Percentiles rank a stretch among this genome's conserved stretches.
Conservation (phyloP, 2,797 vertebrate species). For the Falco biarmicus region DNA sequence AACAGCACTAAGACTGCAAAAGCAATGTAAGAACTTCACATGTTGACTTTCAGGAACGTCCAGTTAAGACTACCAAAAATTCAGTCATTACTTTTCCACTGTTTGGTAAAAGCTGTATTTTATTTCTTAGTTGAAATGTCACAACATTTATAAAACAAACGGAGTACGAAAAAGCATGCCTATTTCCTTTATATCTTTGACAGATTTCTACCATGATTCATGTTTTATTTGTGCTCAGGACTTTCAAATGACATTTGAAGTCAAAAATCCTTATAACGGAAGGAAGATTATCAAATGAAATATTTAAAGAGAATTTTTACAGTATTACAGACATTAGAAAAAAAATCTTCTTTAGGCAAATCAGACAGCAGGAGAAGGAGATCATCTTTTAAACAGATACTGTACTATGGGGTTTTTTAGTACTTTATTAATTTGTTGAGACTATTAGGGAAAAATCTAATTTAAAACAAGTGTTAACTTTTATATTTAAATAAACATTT, state of each 20-base stretch:
- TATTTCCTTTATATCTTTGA: background rate
- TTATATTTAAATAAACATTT: background rate
- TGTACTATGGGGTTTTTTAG: background rate
- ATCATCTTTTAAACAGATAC: background rate
- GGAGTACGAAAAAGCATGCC: background rate
- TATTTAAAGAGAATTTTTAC: background rate
- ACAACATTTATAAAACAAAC: constrained; percentile 1
- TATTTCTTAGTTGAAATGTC: background rate
- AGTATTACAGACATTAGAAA: background rate
- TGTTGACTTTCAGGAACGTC: background rate
- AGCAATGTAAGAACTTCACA: background rate
- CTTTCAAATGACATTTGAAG: constrained; percentile 1
- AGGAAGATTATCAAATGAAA: background rate
- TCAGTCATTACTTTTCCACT: background rate
- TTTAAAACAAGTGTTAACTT: background rate
- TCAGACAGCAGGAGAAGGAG: background rate
- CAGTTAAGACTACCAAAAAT: background rate
- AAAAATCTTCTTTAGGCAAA: background rate
- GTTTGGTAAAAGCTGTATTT: background rate
- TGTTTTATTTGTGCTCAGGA: background rate
- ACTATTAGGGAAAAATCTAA: background rate
- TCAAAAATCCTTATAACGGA: background rate
- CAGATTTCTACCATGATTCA: background rate
- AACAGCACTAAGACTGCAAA: background rate
- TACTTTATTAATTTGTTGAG: background rate